Conservation (phyloP, 2,797 vertebrate species). For the Yasuhikotakia modesta region DNA sequence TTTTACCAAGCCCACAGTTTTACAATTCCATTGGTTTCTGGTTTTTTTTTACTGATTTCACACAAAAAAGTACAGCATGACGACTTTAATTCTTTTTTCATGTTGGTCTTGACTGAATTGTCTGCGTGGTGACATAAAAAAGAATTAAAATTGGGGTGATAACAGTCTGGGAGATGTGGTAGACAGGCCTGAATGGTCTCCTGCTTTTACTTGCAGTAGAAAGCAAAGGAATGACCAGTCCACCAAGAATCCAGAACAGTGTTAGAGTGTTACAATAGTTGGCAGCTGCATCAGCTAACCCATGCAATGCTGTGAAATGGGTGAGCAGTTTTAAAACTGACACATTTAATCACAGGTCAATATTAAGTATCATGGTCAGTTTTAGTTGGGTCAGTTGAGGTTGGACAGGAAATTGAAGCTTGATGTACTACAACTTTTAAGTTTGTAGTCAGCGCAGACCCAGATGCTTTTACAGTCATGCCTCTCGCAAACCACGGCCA, state of each 20-base stretch:
- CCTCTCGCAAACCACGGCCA: no score
- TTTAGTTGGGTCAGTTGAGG: no score
- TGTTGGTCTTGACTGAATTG: conserved; percentile 47
- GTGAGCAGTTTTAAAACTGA: background rate
- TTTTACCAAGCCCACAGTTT: no score
- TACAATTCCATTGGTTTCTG: no score
- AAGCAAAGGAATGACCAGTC: conserved; percentile 77
- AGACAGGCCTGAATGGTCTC: conserved; percentile 61
- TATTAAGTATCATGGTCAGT: background rate
- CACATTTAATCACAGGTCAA: background rate
- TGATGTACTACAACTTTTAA: no score
- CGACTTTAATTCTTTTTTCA: conserved; percentile 68
- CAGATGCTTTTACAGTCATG: background rate
- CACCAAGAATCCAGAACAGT: conserved; percentile 54
- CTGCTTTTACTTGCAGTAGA: conserved; percentile 68
- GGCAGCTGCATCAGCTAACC: no score
- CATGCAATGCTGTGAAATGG: conserved; percentile 36
- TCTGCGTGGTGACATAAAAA: conserved; percentile 53
- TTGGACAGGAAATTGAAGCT: no score
- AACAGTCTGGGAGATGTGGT: conserved; percentile 65
- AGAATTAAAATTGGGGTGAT: conserved; percentile 65
- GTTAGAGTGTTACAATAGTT: no score
- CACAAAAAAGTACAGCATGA: conserved; percentile 68
- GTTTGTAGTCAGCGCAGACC: background rate
- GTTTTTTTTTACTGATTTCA: no score